phyloP scores from a whole-genome alignment of 2,113 vertebrate genomes.

The Ranitomeya imitator region DNA sequence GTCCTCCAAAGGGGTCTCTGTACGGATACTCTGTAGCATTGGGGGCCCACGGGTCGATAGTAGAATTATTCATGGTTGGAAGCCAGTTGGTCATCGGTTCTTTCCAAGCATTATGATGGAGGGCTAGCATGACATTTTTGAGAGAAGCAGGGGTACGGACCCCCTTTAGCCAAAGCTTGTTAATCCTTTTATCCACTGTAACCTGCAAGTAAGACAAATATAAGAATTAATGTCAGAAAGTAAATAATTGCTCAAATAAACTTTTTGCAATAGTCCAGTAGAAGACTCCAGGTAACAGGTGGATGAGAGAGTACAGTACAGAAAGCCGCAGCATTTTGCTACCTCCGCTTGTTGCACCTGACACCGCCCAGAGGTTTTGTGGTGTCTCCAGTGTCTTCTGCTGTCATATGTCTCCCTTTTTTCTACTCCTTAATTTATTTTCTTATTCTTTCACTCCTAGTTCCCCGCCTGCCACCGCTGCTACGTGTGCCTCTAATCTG shows the following conservation, averaged over 20 bases:
- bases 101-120: slow-evolving; percentile 53
- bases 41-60: slow-evolving; percentile 60
- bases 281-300: neutral
- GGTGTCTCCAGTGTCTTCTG: neutral
- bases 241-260: neutral
- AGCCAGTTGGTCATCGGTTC: slow-evolving; percentile 41
- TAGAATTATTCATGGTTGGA: slow-evolving; percentile 56
- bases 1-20: slow-evolving; percentile 62
- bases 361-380: neutral
- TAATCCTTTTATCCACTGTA: slow-evolving; percentile 22
- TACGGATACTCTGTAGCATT: slow-evolving; percentile 60
- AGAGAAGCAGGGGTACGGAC: neutral
- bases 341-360: neutral
- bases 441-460: slow-evolving; percentile 1
- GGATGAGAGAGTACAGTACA: neutral
- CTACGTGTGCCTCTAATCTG: slow-evolving; percentile 53
- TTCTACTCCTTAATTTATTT: neutral
- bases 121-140: slow-evolving; percentile 38
- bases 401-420: neutral
- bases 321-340: neutral
- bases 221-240: neutral
- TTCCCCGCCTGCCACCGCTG: slow-evolving; percentile 27
- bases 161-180: neutral
- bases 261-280: neutral
- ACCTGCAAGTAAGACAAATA: slow-evolving; percentile 36